Evolutionary conservation across 2,888 invertebrate species (phyloP).

Genomic region (Desoria tigrina): DNA sequence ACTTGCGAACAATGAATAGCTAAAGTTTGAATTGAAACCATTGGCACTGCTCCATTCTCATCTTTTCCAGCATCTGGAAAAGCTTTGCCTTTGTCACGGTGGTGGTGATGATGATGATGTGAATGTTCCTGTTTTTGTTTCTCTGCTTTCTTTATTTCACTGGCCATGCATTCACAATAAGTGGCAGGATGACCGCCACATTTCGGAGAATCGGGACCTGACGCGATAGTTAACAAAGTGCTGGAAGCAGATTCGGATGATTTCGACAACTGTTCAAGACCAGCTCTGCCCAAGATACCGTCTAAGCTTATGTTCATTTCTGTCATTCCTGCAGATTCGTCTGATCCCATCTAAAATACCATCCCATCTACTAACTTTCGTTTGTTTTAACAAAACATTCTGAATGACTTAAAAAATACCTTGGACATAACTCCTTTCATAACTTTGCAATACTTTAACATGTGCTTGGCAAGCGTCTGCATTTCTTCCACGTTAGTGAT

Average conservation of each 20-base stretch:
- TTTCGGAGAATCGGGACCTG: background rate
- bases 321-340: conserved; percentile 23
- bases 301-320: conserved; percentile 35
- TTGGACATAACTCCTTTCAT: conserved; percentile 42
- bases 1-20: conserved; percentile 16
- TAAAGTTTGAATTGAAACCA: too few species aligned
- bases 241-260: too few species aligned
- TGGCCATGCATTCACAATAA: conserved; percentile 15
- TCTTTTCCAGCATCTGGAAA: too few species aligned
- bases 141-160: background rate
- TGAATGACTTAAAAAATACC: conserved; percentile 16
- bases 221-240: too few species aligned
- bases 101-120: too few species aligned
- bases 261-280: background rate
- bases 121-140: background rate
- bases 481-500: conserved; percentile 37
- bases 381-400: background rate
- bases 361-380: too few species aligned
- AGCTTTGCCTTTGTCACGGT: too few species aligned
- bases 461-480: conserved; percentile 41
- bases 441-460: conserved; percentile 41
- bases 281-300: conserved; percentile 28
- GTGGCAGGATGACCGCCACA: background rate
- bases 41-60: too few species aligned
- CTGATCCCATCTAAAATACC: conserved; percentile 25